phyloP scores from a whole-genome alignment of 2,797 vertebrate genomes.

The Betta splendens region DNA sequence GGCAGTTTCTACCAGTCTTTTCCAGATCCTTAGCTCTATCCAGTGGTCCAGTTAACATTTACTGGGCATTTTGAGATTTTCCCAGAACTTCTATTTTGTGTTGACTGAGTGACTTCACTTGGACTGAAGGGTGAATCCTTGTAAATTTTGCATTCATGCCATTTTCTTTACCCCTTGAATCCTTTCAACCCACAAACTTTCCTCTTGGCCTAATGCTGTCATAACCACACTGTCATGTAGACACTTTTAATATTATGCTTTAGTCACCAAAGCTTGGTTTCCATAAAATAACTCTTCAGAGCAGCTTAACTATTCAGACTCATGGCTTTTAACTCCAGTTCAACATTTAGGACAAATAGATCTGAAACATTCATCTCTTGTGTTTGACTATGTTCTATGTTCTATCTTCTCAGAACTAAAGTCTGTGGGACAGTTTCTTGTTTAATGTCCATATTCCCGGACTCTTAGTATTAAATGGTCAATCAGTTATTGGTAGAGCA shows the following conservation, averaged over 20 bases:
- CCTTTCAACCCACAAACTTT: not conserved
- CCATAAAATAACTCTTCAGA: not conserved
- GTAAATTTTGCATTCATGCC: not conserved
- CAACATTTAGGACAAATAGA: slow-evolving; percentile 24
- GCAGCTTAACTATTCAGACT: slow-evolving; percentile 14
- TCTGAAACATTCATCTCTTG: slow-evolving; percentile 18
- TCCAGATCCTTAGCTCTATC: not conserved
- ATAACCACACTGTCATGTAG: not conserved
- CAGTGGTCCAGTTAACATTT: not conserved
- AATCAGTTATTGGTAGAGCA: not conserved
- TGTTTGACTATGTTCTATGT: not conserved
- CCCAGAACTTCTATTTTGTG: not conserved
- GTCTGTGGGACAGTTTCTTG: not conserved
- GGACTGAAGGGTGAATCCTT: slow-evolving; percentile 1
- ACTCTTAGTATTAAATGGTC: not conserved
- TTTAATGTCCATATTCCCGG: not conserved
- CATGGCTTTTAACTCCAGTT: not conserved
- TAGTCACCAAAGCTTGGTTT: slow-evolving; percentile 5
- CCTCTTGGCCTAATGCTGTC: not conserved
- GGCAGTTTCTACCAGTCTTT: not conserved
- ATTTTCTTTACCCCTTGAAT: not conserved
- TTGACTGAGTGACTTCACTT: not conserved
- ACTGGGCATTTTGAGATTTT: not conserved
- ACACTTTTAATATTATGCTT: not conserved
- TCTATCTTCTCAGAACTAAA: not conserved